Evolutionary conservation across 2,113 vertebrate species (phyloP), one percentile per base, ranked within the genome.

Genomic region (Emydura subglobosa): DNA sequence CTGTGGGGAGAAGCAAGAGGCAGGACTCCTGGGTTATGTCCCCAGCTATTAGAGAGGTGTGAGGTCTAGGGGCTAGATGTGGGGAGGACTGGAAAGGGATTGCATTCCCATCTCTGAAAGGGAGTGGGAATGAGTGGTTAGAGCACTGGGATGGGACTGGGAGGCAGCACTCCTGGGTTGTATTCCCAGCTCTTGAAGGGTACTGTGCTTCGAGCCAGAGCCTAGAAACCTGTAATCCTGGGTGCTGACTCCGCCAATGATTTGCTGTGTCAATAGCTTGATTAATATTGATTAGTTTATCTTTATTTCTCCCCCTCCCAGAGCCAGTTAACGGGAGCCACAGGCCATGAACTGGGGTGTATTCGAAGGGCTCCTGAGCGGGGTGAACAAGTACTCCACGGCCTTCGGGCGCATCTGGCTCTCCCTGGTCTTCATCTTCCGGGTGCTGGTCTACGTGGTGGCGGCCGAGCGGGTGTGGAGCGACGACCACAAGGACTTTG

Each of bases 401-500:
- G 99, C 98, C 49, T 99, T 99, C 0, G 99, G 99, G 9, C 98
- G 99, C 83, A 98, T 99, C 68, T 99, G 99, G 99, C 98, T 99
- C 68, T 99, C 99, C 1, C 82, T 99, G 0, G 99, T 99, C 86
- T 99, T 99, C 97, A 97, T 99, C 96, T 99, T 99, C 98, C 98
- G 99, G 25, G 94, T 99, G 53, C 95, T 99, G 98, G 99, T 99
- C 79, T 99, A 99, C 7, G 98, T 99, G 97, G 99, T 99, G 95
- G 99, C 99, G 0, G 99, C 99, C 0, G 99, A 99, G 98, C 98
- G 98, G 6, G 99, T 99, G 31, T 99, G 99, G 99, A 99, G 99
- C 0, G 99, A 99, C 0, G 99, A 99, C 86, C 99, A 99, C 97
- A 99, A 99, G 91, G 99, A 99, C 94, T 99, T 99, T 1, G 97